Percentiles rank a stretch among this genome's conserved stretches.
These are phyloP conservation scores for Parnassius orleans DNA, from an alignment of 2,888 invertebrate species.

Conservation along the genomic window DNA sequence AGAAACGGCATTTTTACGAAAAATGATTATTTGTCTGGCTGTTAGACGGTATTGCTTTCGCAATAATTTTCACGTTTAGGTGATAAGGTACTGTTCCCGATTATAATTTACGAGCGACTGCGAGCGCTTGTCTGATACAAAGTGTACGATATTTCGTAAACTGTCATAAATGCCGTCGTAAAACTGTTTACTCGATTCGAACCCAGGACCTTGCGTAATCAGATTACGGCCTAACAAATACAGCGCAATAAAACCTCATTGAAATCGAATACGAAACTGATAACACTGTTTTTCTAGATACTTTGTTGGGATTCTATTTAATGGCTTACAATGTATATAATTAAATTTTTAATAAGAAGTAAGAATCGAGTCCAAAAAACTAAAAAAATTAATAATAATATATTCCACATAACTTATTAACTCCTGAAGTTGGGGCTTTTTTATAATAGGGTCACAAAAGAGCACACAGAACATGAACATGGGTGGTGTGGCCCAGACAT, in stretches of 20 bases:
- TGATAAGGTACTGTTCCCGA: not conserved
- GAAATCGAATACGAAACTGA: slow-evolving; percentile 14
- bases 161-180: slow-evolving; percentile 15
- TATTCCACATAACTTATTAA: too few relatives aligned
- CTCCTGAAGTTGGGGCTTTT: too few relatives aligned
- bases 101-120: not conserved
- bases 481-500: too few relatives aligned
- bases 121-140: slow-evolving; percentile 2
- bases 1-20: too few relatives aligned
- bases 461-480: too few relatives aligned
- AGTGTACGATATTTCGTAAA: slow-evolving; percentile 2
- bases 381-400: too few relatives aligned
- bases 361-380: too few relatives aligned
- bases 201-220: not conserved
- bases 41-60: not conserved
- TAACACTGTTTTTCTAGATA: slow-evolving; percentile 11
- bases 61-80: not conserved
- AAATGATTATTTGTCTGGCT: too few relatives aligned
- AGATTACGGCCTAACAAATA: slow-evolving; percentile 9
- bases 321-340: not conserved
- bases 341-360: too few relatives aligned
- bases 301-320: not conserved
- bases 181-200: slow-evolving; percentile 20
- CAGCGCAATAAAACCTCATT: slow-evolving; percentile 22
- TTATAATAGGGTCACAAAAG: too few relatives aligned